These are phyloP conservation scores for Tauraco erythrolophus DNA, from an alignment of 2,113 vertebrate genomes.

Conservation along the genomic window DNA sequence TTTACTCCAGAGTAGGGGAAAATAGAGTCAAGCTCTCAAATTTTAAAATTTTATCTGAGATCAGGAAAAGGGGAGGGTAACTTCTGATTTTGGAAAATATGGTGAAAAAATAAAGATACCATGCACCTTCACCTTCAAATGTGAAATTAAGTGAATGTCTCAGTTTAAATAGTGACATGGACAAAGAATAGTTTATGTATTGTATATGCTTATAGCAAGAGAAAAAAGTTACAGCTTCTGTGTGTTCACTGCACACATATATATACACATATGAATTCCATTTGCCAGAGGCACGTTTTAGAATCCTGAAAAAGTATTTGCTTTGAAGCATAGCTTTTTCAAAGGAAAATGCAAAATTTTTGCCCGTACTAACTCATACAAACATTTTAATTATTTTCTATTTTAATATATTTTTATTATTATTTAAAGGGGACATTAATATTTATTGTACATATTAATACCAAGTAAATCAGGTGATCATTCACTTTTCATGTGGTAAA, in stretches of 20 bases:
- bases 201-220: not conserved
- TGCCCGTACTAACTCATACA: not conserved
- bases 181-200: not conserved
- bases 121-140: not conserved
- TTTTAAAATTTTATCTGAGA: not conserved
- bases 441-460: not conserved
- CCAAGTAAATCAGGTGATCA: not conserved
- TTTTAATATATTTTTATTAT: not conserved
- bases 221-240: not conserved
- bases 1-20: not conserved
- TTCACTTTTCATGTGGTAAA: not conserved
- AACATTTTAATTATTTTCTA: not conserved
- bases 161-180: not conserved
- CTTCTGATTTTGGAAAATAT: not conserved
- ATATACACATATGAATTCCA: not conserved
- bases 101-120: not conserved
- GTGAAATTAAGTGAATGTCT: not conserved
- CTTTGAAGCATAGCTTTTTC: constrained; percentile 18
- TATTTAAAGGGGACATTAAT: not conserved
- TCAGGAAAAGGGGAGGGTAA: not conserved
- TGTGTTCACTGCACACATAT: not conserved
- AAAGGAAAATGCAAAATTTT: not conserved
- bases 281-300: not conserved
- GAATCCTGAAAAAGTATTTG: not conserved
- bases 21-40: not conserved